phyloP scores from a whole-genome alignment of 2,888 invertebrate species.

The Tenodera sinensis region DNA sequence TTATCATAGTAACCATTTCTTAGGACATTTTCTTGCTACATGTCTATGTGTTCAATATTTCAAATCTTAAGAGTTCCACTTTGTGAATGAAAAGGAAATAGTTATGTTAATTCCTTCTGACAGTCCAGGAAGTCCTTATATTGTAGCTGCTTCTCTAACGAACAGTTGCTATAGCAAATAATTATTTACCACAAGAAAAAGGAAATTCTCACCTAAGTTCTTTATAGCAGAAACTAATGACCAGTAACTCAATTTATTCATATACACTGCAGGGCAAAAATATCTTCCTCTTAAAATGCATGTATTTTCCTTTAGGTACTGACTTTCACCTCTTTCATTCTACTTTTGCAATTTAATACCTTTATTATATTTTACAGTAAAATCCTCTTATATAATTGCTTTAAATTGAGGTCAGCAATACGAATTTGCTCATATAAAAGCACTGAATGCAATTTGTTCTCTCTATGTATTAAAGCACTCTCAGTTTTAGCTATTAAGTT shows the following conservation, averaged over 20 bases:
- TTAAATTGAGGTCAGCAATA: not conserved
- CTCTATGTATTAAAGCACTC: not conserved
- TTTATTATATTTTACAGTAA: not conserved
- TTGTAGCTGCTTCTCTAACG: too few species aligned
- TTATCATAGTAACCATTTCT: not conserved
- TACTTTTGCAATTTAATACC: not conserved
- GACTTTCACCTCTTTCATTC: not conserved
- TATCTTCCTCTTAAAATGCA: not conserved
- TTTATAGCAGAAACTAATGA: not conserved
- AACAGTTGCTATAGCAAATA: too few species aligned
- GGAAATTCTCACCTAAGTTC: not conserved
- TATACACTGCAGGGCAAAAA: not conserved
- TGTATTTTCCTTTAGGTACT: not conserved
- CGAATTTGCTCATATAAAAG: not conserved
- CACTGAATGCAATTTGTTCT: not conserved
- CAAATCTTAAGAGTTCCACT: not conserved
- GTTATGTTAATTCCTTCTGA: not conserved
- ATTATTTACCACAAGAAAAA: not conserved
- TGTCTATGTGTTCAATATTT: too few species aligned
- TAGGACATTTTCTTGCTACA: not conserved
- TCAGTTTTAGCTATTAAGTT: too few species aligned
- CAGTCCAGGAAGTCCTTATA: not conserved
- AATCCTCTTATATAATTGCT: not conserved
- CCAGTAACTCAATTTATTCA: not conserved
- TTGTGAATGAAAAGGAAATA: not conserved